Percentiles rank a stretch among this genome's conserved stretches.
These are phyloP conservation scores for Danio tinwini DNA, from an alignment of 2,797 vertebrate genomes.

Conservation along the genomic window DNA sequence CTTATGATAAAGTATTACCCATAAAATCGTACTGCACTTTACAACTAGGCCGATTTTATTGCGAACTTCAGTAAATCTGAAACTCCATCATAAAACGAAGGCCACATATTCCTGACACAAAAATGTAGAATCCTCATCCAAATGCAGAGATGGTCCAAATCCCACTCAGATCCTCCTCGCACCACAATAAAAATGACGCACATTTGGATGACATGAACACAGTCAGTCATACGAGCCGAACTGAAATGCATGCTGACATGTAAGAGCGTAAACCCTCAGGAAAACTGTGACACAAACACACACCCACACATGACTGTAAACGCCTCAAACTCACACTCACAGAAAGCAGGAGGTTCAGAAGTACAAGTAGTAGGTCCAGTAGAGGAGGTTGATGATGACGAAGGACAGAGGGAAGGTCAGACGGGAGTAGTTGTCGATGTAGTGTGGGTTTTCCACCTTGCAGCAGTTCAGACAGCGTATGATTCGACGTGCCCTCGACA, in stretches of 20 bases:
- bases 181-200: slow-evolving; percentile 14
- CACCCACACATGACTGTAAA: slow-evolving; percentile 45
- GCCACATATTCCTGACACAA: slow-evolving; percentile 44
- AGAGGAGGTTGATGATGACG: slow-evolving; percentile 88
- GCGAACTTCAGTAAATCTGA: slow-evolving; percentile 41
- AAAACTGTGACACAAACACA: slow-evolving; percentile 31
- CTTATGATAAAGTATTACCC: no score
- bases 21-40: slow-evolving; percentile 7
- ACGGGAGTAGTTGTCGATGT: slow-evolving; percentile 93
- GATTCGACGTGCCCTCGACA: slow-evolving; percentile 77
- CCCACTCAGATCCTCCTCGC: slow-evolving; percentile 12
- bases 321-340: slow-evolving; percentile 53
- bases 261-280: slow-evolving; percentile 34
- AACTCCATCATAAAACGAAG: slow-evolving; percentile 50
- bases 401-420: slow-evolving; percentile 89
- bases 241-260: slow-evolving; percentile 63
- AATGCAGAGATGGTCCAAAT: slow-evolving; percentile 6
- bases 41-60: slow-evolving; percentile 25
- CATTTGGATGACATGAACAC: slow-evolving; percentile 28
- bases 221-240: slow-evolving; percentile 54
- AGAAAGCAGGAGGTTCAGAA: slow-evolving; percentile 75
- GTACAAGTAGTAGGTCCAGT: slow-evolving; percentile 93
- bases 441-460: slow-evolving; percentile 89
- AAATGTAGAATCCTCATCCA: slow-evolving; percentile 8
- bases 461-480: slow-evolving; percentile 82